Evolutionary conservation across 1,140 invertebrate species (phyloP).

Genomic region (Apocrypta bakeri): DNA sequence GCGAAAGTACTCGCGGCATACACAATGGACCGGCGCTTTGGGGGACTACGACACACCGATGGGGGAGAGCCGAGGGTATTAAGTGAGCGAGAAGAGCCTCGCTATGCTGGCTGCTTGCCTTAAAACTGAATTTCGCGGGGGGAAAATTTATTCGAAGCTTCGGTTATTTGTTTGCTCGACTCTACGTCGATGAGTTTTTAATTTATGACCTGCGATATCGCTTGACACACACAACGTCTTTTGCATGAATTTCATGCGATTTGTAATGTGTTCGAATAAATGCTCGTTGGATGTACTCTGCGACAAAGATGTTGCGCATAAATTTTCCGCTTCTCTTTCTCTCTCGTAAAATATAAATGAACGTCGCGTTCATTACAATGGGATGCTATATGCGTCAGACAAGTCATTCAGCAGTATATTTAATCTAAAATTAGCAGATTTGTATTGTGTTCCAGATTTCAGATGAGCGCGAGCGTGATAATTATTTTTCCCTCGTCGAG

Average conservation of each 20-base stretch:
- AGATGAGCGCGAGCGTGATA: background rate
- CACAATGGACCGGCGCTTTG: slow-evolving; percentile 8
- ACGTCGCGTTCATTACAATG: background rate
- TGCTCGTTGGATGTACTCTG: no score
- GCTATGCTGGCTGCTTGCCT: background rate
- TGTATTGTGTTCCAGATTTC: slow-evolving; percentile 23
- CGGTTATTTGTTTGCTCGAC: background rate
- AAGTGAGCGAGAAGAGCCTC: background rate
- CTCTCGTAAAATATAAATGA: background rate
- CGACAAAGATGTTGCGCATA: background rate
- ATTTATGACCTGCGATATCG: no score
- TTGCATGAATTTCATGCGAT: no score
- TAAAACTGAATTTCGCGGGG: background rate
- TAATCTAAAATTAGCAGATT: slow-evolving; percentile 41
- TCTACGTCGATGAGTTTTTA: no score
- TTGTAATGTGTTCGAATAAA: background rate
- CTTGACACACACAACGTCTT: no score
- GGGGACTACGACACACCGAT: no score
- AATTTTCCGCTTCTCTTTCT: no score
- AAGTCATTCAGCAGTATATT: background rate
- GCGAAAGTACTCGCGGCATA: slow-evolving; percentile 42
- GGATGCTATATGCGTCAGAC: background rate
- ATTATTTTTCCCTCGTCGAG: background rate
- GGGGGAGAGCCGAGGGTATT: background rate
- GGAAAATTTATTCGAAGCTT: background rate